phyloP scores from a whole-genome alignment of 2,113 vertebrate genomes.

The Grammomys dolichurus region DNA sequence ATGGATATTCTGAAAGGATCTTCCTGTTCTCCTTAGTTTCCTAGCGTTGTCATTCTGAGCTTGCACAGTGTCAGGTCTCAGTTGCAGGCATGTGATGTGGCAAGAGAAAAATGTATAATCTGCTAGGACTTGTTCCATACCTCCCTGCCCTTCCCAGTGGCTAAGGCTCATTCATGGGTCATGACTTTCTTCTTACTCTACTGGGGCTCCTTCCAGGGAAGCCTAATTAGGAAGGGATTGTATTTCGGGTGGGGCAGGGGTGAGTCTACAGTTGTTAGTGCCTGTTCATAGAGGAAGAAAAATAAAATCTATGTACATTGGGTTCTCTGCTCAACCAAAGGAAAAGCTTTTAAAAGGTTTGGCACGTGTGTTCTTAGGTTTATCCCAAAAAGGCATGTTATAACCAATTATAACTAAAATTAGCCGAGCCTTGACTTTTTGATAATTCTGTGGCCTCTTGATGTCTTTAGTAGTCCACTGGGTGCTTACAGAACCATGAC shows the following conservation, averaged over 20 bases:
- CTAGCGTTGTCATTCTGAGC: background rate
- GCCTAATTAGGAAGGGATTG: background rate
- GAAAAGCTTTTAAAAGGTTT: constrained; percentile 7
- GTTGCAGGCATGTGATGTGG: background rate
- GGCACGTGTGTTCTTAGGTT: constrained; percentile 23
- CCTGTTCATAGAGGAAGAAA: background rate
- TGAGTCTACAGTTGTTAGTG: background rate
- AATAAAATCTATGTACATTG: background rate
- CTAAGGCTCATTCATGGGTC: background rate
- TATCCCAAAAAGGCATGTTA: background rate
- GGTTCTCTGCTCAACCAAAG: constrained; percentile 21
- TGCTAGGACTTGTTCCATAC: constrained; percentile 15
- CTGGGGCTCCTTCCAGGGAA: background rate
- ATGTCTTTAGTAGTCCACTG: background rate
- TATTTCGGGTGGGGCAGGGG: background rate
- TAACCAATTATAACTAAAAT: constrained; percentile 16
- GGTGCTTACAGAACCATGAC: background rate
- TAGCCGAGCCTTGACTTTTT: constrained; percentile 26
- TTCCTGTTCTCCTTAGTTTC: background rate
- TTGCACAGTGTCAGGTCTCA: background rate
- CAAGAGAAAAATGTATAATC: background rate
- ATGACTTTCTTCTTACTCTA: constrained; percentile 51
- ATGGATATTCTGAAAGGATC: background rate
- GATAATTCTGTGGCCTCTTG: background rate
- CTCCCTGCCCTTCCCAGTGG: background rate